Evolutionary conservation across 2,797 vertebrate species (phyloP).

Genomic region (Chrysocyon brachyurus): DNA sequence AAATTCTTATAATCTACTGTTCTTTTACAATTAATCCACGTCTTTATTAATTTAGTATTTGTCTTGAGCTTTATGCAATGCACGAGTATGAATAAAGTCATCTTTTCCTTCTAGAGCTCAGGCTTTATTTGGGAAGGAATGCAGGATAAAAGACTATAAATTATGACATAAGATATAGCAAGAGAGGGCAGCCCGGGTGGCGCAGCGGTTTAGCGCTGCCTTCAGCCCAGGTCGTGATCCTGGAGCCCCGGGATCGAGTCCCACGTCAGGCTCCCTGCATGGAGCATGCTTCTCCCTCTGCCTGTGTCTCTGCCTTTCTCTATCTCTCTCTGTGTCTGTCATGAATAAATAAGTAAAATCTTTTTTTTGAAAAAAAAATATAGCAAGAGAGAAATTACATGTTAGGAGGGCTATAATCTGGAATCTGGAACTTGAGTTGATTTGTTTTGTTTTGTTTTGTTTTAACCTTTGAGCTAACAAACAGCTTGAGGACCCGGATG

Average conservation of each 20-base stretch:
- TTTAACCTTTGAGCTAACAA: not conserved
- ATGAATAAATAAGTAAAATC: too few species aligned
- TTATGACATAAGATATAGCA: not conserved
- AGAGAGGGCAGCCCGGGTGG: not conserved
- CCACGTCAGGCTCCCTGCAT: too few species aligned
- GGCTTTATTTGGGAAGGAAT: not conserved
- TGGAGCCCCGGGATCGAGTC: too few species aligned
- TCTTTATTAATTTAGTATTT: not conserved
- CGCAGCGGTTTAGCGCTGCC: too few species aligned
- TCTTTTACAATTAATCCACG: rapidly evolving
- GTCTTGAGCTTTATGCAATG: not conserved
- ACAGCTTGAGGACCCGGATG: rapidly evolving
- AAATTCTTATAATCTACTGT: not conserved
- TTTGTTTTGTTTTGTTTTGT: not conserved
- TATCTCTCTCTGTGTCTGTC: too few species aligned
- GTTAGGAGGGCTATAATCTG: too few species aligned
- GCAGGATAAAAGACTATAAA: not conserved
- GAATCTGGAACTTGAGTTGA: too few species aligned
- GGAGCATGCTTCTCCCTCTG: too few species aligned
- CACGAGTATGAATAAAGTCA: not conserved
- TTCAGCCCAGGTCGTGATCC: too few species aligned
- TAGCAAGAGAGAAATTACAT: not conserved
- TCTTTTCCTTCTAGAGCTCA: not conserved
- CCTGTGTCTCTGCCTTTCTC: too few species aligned
- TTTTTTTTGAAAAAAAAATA: not conserved